Evolutionary conservation across 2,888 invertebrate genomes (phyloP), one percentile per base, ranked within the genome.

Genomic region (Drosophila glabriapex): DNA sequence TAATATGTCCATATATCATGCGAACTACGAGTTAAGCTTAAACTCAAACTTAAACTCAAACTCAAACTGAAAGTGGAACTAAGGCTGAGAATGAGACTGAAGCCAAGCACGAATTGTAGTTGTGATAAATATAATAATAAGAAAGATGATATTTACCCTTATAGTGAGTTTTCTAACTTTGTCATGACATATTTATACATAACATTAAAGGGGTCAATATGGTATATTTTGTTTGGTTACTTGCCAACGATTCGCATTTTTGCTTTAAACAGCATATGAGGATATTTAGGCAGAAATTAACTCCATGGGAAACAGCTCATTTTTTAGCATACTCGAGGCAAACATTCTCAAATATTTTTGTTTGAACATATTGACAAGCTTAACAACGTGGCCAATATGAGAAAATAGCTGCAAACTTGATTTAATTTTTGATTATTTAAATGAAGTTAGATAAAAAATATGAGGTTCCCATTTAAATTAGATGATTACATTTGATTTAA

Each of bases 1-100:
- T 80, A 77, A 77, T 78, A 65, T 63, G 33, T 16, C 22, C 65
- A 78, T 78, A 66, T 73, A 81, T 78, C 78, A 80, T 65, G 64
- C 54, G 56, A 60, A 66, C 69, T 56, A 37, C 19, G 35, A 31
- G 37, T 39, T 1, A n/a, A 69, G n/a, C 50, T 56, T 16, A 31
- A 58, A 37, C 55, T 14, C 16, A 55, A 54, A 41, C 41, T 52
- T 9, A 43, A 66, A 39, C 66, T 19, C 12, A 22, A 39, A 22
- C 29, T 22, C 9, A 33, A 33, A 39, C 55, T 31, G 33, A 67
- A 68, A 55, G 46, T 68, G 31, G 49, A 54, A 39, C 37, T 12
- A 22, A 78, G 14, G 29, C 41, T 5, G 29, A 67, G 60, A 55
- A 29, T 19, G 50, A 56, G 59, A 50, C 39, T 14, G 60, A 71